Percentiles rank a stretch among this genome's conserved stretches.
Conservation (phyloP, 1,140 invertebrate genomes). For the Heliconius hewitsoni region DNA sequence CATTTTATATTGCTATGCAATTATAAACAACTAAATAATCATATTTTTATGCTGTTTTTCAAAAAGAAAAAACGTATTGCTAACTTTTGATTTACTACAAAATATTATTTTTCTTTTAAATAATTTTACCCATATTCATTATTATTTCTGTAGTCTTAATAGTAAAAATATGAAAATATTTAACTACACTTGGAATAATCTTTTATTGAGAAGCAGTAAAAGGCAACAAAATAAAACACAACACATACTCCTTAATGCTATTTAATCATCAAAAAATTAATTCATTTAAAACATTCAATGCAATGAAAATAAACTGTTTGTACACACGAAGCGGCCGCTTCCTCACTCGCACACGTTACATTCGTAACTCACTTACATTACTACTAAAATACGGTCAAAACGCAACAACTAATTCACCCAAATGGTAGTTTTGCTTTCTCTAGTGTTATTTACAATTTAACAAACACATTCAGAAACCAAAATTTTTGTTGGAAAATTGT, state of each 20-base stretch:
- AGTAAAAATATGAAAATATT: too few species aligned
- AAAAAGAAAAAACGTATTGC: too few species aligned
- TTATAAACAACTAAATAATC: too few species aligned
- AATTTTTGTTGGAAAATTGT: not conserved
- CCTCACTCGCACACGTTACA: conserved; percentile 31
- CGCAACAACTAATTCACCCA: conserved; percentile 2
- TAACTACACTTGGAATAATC: too few species aligned
- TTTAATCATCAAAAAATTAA: conserved; percentile 35
- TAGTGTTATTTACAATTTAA: conserved; percentile 21
- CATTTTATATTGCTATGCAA: too few species aligned
- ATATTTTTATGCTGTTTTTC: too few species aligned
- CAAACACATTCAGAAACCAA: not conserved
- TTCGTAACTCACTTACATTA: conserved; percentile 21
- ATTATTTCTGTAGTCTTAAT: too few species aligned
- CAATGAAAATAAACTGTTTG: conserved; percentile 28
- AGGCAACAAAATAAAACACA: conserved; percentile 17
- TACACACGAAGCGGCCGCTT: conserved; percentile 32
- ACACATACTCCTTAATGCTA: conserved; percentile 23
- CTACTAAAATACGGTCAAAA: not conserved
- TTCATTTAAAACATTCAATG: conserved; percentile 28
- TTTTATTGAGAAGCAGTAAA: not conserved
- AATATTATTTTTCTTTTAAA: too few species aligned
- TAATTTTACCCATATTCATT: too few species aligned
- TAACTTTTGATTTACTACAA: too few species aligned
- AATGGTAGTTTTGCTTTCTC: not conserved